These are phyloP conservation scores for Bombus turneri DNA, from an alignment of 1,140 invertebrate species.

Conservation along the genomic window DNA sequence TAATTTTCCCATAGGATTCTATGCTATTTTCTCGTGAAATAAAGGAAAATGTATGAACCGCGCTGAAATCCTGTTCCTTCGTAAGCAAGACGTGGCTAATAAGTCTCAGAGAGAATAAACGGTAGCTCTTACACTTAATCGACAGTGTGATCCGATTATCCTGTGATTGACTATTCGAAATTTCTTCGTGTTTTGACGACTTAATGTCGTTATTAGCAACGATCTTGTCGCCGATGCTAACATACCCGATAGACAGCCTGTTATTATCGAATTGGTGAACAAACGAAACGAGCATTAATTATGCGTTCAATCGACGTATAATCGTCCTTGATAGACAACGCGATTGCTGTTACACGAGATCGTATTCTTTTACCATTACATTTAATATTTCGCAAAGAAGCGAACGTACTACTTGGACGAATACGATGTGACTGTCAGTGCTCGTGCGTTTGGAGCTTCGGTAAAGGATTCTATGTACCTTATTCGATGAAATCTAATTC, in stretches of 20 bases:
- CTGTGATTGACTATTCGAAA: neutral
- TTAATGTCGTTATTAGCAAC: neutral
- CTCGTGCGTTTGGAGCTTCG: no score
- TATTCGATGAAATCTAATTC: neutral
- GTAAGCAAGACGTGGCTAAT: neutral
- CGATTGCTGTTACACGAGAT: neutral
- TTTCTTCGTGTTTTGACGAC: neutral
- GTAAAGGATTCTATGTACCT: no score
- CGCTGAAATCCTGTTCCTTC: neutral
- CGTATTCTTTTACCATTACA: neutral
- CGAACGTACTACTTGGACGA: neutral
- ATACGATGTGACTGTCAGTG: no score
- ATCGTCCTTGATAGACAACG: neutral
- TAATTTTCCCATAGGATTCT: no score
- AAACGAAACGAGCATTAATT: constrained; percentile 32
- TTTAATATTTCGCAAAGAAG: neutral
- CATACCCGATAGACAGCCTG: constrained; percentile 3
- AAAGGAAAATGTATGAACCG: neutral
- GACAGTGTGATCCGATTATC: neutral
- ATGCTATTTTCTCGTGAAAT: neutral
- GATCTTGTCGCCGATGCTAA: constrained; percentile 25
- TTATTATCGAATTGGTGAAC: constrained; percentile 13
- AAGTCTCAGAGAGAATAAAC: neutral
- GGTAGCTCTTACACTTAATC: neutral
- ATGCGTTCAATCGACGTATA: neutral